Evolutionary conservation across 2,797 vertebrate species (phyloP), one percentile per base, ranked within the genome.

Genomic region (Dendrocincla tyrannina): DNA sequence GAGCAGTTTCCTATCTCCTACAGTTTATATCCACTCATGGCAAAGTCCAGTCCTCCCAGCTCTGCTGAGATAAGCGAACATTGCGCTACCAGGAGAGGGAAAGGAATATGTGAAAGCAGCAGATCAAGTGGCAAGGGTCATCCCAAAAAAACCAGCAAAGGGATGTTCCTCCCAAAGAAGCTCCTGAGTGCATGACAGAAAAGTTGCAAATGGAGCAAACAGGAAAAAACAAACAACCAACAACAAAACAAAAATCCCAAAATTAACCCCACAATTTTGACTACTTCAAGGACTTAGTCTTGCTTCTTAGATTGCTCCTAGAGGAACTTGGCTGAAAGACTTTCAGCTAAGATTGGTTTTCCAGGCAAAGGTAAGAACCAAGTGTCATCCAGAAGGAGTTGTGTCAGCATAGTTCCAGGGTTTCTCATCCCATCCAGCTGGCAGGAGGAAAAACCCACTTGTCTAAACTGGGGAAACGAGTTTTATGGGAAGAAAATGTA

Each of bases 401-500:
- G 88, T 92, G 91, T 96, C 97, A 94, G 94, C 91, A 72, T 2
- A 92, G 87, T 88, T 91, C 58, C 60, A 60, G 42, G 53, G 88
- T 87, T 96, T 94, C 93, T 94, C 79, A 41, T 88, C 86, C 88
- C 74, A 46, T 95, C 92, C 92, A 96, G 91, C 89, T 95, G 96
- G 89, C 87, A 93, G 72, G 86, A 97, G 90, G 94, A 95, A 94
- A 93, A 95, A 92, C 90, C 95, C 93, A 96, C 94, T 97, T 96
- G 89, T 93, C 97, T 97, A 91, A 91, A 91, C 94, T 85, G 84
- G 79, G 88, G 69, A 91, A 96, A 91, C 93, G 28, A 85, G 82
- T 94, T 97, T 97, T 97, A 97, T 97, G 94, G 95, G 94, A 96
- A 96, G 82, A 97, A 98, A 97, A 93, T 59, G 95, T 73, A 98